Percentiles rank a stretch among this genome's conserved stretches.
Evolutionary conservation across 2,797 vertebrate species (phyloP).

Genomic region (Acestrorhynchus altus): DNA sequence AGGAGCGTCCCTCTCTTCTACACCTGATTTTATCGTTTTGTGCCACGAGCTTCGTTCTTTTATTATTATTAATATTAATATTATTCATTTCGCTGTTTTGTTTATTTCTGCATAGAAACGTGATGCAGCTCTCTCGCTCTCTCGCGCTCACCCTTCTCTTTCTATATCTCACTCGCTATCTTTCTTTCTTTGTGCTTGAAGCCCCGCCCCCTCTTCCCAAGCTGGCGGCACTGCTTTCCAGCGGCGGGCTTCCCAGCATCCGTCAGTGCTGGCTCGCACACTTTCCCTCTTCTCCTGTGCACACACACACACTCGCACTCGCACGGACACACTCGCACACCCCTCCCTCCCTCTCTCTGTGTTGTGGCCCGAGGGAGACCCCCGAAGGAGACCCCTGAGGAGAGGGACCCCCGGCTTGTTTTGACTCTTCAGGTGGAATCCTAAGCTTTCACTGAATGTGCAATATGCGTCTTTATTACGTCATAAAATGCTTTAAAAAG

Average conservation of each 20-base stretch:
- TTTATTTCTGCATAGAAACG: conserved; percentile 67
- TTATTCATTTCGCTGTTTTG: conserved; percentile 64
- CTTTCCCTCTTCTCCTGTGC: background rate
- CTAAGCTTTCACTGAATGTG: conserved; percentile 96
- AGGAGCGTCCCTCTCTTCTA: conserved; percentile 83
- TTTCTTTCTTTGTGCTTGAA: conserved; percentile 77
- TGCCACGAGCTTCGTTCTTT: conserved; percentile 81
- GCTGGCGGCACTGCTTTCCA: conserved; percentile 56
- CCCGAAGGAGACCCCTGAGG: conserved; percentile 47
- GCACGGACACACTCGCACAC: background rate
- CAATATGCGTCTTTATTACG: conserved; percentile 90
- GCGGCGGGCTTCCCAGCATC: conserved; percentile 65
- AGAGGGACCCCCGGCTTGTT: conserved; percentile 79
- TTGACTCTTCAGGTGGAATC: conserved; percentile 86
- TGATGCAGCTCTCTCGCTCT: conserved; percentile 76
- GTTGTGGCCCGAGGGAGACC: conserved; percentile 69
- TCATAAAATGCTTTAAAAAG: conserved; percentile 87
- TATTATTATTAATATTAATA: conserved; percentile 59
- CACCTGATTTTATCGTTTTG: conserved; percentile 88
- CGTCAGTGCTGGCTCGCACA: conserved; percentile 74
- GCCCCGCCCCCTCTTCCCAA: conserved; percentile 44
- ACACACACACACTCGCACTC: conserved; percentile 20
- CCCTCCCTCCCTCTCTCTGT: conserved; percentile 61
- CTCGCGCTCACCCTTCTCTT: conserved; percentile 26
- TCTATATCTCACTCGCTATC: conserved; percentile 70